Evolutionary conservation across 2,888 invertebrate species (phyloP), one percentile per base, ranked within the genome.

Genomic region (Agrilus mali): DNA sequence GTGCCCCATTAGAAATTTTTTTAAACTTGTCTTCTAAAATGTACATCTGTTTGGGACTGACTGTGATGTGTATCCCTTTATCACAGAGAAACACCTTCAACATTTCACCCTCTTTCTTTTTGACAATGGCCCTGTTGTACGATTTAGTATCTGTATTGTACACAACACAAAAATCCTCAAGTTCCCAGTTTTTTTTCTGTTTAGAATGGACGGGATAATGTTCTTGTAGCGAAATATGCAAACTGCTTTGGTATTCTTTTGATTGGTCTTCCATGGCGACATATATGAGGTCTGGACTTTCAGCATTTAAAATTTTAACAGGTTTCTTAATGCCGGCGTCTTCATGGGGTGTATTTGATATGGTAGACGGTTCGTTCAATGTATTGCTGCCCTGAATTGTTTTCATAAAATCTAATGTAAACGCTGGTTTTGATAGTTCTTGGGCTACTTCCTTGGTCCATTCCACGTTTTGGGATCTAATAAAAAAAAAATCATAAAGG

Each of bases 41-140:
- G 40, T 69, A 74, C 14, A 86, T 60, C 38, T 68, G 60, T 2
- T 65, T 56, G 0, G 56, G 40, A 0, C 63, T 58, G 12, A 80
- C 67, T 1, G 64, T 66, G 49, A 76, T 73, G 2, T 69, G 65
- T 37, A 67, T 65, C 0, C 78, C 80, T 48, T 77, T 74, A 56
- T 90, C 89, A 13, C 77, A 72, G 35, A 85, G 70, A 47, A 76
- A 78, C 1, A 88, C 75, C 47, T 68, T 67, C 4, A 61, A 64
- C 10, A 61, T 59, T 0, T 66, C 61, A 1, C 63, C 60, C 5
- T 64, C 58, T 41, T 70, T 63, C 1, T 70, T 57, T 2, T 71
- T 53, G 14, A 77, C 67, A 31, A 72, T 63, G 1, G 69, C 80
- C 4, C 90, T 74, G 49, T 77, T 79, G 77, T 82, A 88, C 31